phyloP scores from a whole-genome alignment of 2,888 invertebrate species.

The Cephus pygmeus region DNA sequence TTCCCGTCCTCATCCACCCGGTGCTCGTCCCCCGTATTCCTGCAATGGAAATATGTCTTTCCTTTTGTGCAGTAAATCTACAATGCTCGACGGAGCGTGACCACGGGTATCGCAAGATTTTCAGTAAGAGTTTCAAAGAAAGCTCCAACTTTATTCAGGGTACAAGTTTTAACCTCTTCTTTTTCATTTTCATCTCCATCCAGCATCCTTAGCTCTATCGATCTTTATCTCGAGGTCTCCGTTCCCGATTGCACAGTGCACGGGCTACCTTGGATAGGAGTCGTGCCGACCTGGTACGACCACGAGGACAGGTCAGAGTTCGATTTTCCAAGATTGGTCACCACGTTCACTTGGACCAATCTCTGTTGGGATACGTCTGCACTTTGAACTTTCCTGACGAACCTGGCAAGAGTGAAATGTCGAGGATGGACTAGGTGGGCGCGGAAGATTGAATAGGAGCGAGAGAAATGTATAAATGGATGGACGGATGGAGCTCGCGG shows the following conservation, averaged over 20 bases:
- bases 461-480: neutral
- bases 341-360: neutral
- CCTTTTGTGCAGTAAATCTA: neutral
- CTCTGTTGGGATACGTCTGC: neutral
- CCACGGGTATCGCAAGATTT: neutral
- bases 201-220: neutral
- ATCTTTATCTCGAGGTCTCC: neutral
- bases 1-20: neutral
- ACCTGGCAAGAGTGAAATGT: neutral
- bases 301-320: neutral
- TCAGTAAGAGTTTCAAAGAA: neutral
- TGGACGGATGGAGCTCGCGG: neutral
- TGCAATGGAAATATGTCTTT: neutral
- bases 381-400: neutral
- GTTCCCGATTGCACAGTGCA: neutral
- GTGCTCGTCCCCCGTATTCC: neutral
- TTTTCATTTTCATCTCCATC: neutral
- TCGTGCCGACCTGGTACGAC: neutral
- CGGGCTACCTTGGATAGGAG: neutral
- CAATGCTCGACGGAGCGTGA: neutral
- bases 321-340: neutral
- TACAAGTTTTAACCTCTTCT: neutral
- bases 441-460: neutral
- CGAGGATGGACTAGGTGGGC: neutral
- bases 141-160: neutral